Percentiles rank a stretch among this genome's conserved stretches.
These are phyloP conservation scores for Tigriopus japonicus DNA, from an alignment of 1,140 invertebrate species.

Conservation along the genomic window DNA sequence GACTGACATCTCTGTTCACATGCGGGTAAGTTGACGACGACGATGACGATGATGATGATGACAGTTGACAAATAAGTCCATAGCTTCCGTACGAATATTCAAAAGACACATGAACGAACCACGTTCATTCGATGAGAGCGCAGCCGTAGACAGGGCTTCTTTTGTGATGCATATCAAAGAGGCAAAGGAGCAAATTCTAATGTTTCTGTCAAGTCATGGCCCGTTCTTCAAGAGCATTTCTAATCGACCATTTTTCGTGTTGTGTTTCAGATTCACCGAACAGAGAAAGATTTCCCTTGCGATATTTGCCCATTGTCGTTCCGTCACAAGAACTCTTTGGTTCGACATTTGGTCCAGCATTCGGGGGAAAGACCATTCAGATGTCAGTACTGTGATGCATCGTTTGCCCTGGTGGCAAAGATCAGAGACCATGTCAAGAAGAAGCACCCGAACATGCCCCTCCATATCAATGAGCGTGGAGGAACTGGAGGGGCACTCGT, in stretches of 20 bases:
- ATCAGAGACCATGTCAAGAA: constrained; percentile 1
- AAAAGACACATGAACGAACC: neutral
- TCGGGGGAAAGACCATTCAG: constrained; percentile 48
- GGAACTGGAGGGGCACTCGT: neutral
- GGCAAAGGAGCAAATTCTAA: neutral
- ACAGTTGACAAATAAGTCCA: neutral
- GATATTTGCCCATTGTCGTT: neutral
- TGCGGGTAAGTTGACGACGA: constrained; percentile 8
- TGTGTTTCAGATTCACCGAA: constrained; percentile 2
- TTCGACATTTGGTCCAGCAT: constrained; percentile 54
- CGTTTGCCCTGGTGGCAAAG: constrained; percentile 39
- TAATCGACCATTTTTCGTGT: neutral
- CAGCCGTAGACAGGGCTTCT: neutral
- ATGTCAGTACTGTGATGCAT: constrained; percentile 46
- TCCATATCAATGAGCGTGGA: neutral
- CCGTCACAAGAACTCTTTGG: constrained; percentile 49
- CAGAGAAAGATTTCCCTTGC: constrained; percentile 4
- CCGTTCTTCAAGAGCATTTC: neutral
- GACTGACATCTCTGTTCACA: constrained; percentile 11
- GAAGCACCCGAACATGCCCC: neutral
- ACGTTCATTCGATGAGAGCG: neutral
- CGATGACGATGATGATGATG: too few relatives aligned
- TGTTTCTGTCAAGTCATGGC: neutral
- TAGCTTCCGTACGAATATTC: neutral
- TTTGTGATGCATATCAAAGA: neutral